Evolutionary conservation across 2,888 invertebrate genomes (phyloP).

Genomic region (Eupithecia centaureata): DNA sequence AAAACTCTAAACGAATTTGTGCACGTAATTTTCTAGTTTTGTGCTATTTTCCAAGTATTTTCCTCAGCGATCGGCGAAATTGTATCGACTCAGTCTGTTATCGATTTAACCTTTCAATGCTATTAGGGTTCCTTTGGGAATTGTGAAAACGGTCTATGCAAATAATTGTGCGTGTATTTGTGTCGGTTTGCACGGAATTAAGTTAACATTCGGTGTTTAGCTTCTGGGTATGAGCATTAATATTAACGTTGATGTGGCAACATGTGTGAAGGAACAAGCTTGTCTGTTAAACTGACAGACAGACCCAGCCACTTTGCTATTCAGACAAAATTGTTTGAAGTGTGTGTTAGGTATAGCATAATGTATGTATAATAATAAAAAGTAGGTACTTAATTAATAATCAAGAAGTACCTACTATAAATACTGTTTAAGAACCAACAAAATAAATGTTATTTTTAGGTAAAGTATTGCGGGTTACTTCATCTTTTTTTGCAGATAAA

Average conservation of each 20-base stretch:
- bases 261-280: background rate
- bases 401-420: no score
- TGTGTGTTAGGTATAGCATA: background rate
- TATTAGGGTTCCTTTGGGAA: constrained; percentile 54
- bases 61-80: constrained; percentile 55
- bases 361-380: no score
- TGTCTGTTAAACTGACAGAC: constrained; percentile 3
- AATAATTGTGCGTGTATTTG: constrained; percentile 29
- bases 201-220: background rate
- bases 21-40: constrained; percentile 41
- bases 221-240: background rate
- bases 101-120: constrained; percentile 61
- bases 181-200: constrained; percentile 10
- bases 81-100: constrained; percentile 62
- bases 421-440: no score
- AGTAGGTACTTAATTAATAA: no score
- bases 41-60: constrained; percentile 47
- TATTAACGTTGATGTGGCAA: constrained; percentile 7
- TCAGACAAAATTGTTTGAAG: background rate
- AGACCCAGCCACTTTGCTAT: background rate
- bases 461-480: no score
- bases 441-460: no score
- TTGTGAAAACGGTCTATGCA: constrained; percentile 31
- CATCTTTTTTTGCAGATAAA: no score
- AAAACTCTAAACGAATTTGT: constrained; percentile 35